Base-by-base conservation (phyloP, 1,140 invertebrate genomes). In the Bicyclus anynana region DNA sequence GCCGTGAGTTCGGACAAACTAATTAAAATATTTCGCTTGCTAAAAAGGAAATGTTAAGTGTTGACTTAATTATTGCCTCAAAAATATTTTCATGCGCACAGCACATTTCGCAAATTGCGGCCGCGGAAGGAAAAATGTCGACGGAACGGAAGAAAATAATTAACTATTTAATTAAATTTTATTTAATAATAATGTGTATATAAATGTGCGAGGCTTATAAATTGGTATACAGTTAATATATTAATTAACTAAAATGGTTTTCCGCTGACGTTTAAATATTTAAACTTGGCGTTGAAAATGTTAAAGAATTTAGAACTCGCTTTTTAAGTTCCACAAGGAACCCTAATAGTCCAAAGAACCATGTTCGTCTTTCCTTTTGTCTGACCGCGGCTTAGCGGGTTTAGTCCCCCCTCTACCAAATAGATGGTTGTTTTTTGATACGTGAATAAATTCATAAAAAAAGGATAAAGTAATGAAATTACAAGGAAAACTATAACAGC, bases 1-100 rank as follows among this genome's bases (percentile, higher is more conserved):
- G 53, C 38, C 23, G 17, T 49, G 52, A 52, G 46, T 67, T 56
- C 62, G 66, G 65, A 62, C 67, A 69, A 60, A 58, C 65, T 70
- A 73, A 73, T 73, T 73, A 73, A 73, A 73, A 70, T 64, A 65
- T 70, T 70, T 66, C 65, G 58, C 71, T 59, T 67, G 49, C 70
- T 56, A 63, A 66, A 65, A 67, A 70, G 65, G 61, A 65, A 53
- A 65, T 62, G 53, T 61, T 61, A 56, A 59, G 62, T 65, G 42
- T 62, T 27, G 49, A 63, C 62, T 63, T 67, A 65, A 70, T 73
- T 66, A 70, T 62, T 63, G 47, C 59, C 51, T 52, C 44, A 59
- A 59, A 66, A 62, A 59, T 55, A 54, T 60, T 65, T 60, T 60
- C 27, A 55, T 57, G 50, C 50, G 35, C 21, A 27, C 46, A 29